A percentile compares a stretch with the other conserved stretches of the same genome.
These are phyloP conservation scores for Cataglyphis hispanica DNA, from an alignment of 1,140 invertebrate genomes.

Conservation along the genomic window DNA sequence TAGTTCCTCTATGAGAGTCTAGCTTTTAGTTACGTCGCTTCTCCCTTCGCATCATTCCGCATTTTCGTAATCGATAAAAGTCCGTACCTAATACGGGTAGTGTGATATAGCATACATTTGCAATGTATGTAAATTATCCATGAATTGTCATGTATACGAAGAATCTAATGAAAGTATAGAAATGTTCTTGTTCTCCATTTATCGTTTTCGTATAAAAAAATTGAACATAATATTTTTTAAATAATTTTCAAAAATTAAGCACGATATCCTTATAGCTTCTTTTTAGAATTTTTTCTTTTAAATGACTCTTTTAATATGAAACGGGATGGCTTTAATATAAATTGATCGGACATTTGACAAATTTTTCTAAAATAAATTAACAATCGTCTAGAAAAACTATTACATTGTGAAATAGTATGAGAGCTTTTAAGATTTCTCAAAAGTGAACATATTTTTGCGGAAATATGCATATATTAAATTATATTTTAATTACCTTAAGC, in stretches of 20 bases:
- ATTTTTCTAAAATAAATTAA: not conserved
- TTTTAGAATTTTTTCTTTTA: not conserved
- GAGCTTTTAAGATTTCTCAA: not conserved
- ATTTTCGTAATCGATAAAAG: not conserved
- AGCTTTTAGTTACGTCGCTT: not conserved
- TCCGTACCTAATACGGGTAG: not conserved
- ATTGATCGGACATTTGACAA: not conserved
- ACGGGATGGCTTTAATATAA: not conserved
- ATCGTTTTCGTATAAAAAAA: not conserved
- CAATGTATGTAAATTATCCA: not conserved
- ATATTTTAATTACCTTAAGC: not conserved
- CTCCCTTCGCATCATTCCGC: not conserved
- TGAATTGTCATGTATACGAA: not conserved
- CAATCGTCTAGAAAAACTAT: too few species aligned
- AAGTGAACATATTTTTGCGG: not conserved
- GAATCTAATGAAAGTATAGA: not conserved
- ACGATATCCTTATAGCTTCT: too few species aligned
- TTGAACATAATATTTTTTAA: not conserved
- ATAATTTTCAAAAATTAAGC: not conserved
- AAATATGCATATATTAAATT: not conserved
- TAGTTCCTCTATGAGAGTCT: slow-evolving; percentile 24
- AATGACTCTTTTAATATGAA: not conserved
- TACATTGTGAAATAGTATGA: not conserved
- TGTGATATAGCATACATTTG: not conserved
- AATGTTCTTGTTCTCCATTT: not conserved